phyloP scores from a whole-genome alignment of 2,888 invertebrate species.

The Sycophila texana region DNA sequence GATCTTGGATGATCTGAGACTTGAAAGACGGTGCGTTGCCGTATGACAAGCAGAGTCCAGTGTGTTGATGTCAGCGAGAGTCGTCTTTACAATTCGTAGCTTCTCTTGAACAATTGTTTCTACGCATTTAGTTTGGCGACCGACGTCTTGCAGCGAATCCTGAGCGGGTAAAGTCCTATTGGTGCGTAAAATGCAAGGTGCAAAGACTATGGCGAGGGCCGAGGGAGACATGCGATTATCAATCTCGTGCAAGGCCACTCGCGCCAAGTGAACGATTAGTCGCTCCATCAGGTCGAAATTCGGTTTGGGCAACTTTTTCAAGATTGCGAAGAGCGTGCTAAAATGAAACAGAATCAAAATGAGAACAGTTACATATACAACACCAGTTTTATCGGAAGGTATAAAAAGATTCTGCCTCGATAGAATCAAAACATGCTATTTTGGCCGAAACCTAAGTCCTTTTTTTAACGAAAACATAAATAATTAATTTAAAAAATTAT shows the following conservation, averaged over 20 bases:
- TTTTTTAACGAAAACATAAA: no score
- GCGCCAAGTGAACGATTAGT: slow-evolving; percentile 92
- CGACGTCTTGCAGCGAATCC: slow-evolving; percentile 92
- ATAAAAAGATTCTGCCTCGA: no score
- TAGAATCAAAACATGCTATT: no score
- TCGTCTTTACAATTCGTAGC: slow-evolving; percentile 88
- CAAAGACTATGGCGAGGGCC: slow-evolving; percentile 94
- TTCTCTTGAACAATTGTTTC: slow-evolving; percentile 94
- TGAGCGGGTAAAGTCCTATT: slow-evolving; percentile 92
- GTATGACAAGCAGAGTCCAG: slow-evolving; percentile 91
- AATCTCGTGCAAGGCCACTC: slow-evolving; percentile 90
- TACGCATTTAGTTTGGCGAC: slow-evolving; percentile 91
- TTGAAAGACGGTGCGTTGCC: slow-evolving; percentile 87
- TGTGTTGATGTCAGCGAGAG: slow-evolving; percentile 92
- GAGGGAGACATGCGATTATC: slow-evolving; percentile 95
- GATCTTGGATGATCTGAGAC: slow-evolving; percentile 85
- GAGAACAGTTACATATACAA: background rate
- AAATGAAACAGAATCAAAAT: slow-evolving; percentile 1
- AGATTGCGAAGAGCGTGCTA: slow-evolving; percentile 88
- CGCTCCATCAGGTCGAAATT: slow-evolving; percentile 95
- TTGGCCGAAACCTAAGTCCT: no score
- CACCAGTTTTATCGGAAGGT: no score
- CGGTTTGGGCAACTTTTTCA: slow-evolving; percentile 91
- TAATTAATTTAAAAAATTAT: no score
- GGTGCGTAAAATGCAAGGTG: slow-evolving; percentile 93